phyloP scores from a whole-genome alignment of 2,888 invertebrate species.

The Zhuqinia jingwanae region DNA sequence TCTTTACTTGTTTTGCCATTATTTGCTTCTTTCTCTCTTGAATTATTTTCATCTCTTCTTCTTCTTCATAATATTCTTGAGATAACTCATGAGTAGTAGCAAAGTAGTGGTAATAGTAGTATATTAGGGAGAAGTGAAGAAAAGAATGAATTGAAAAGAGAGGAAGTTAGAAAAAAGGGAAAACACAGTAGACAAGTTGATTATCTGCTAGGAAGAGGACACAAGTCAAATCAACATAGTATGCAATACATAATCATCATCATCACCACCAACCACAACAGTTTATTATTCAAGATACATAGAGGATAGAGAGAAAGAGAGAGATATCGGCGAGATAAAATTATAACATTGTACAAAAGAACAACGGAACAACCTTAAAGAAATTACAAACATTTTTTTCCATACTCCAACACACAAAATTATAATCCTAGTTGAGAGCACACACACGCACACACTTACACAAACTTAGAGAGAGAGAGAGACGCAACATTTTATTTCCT shows the following conservation, averaged over 20 bases:
- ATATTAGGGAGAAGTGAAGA: constrained; percentile 40
- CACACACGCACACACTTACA: constrained; percentile 19
- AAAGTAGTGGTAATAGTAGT: too few relatives aligned
- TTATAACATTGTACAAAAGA: constrained; percentile 33
- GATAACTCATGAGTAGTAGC: constrained; percentile 47
- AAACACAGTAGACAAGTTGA: constrained; percentile 51
- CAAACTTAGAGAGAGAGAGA: too few relatives aligned
- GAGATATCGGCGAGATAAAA: constrained; percentile 57
- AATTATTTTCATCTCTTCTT: constrained; percentile 59
- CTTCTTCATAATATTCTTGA: constrained; percentile 54
- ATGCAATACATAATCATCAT: constrained; percentile 2
- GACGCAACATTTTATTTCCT: constrained; percentile 22
- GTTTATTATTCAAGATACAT: constrained; percentile 10
- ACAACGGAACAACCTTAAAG: constrained; percentile 27
- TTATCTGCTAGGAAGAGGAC: constrained; percentile 46
- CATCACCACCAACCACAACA: neutral
- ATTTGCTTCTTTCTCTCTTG: constrained; percentile 65
- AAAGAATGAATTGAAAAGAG: constrained; percentile 54
- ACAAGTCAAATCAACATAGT: constrained; percentile 49
- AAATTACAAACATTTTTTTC: neutral
- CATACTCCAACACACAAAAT: neutral
- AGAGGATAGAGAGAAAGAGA: constrained; percentile 47
- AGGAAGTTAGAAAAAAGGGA: constrained; percentile 29
- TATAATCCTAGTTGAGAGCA: constrained; percentile 66
- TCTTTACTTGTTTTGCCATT: constrained; percentile 62